Evolutionary conservation across 2,113 vertebrate species (phyloP), one percentile per base, ranked within the genome.

Genomic region (Empidonax alnorum): DNA sequence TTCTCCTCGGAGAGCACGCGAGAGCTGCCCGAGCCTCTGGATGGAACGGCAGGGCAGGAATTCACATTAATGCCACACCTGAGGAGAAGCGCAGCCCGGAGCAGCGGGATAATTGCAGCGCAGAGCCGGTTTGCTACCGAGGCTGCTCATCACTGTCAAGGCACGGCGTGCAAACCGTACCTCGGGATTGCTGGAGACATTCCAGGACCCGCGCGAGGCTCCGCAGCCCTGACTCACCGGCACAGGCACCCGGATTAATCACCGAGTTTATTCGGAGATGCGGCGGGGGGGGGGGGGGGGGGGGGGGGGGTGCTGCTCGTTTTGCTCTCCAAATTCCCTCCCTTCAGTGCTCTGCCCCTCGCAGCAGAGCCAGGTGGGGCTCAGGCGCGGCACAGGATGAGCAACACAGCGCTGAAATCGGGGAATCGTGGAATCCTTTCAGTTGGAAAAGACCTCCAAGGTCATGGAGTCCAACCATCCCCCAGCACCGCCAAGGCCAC

Each of bases 31-130:
- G 72, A 75, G 93, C 89, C 94, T 68, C 73, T 31, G 74, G 69
- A 83, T 81, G 72, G 75, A 95, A 76, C 56, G 84, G 89, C 75
- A 24, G 67, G 61, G 94, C 94, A 47, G 46, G 97, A 98, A 98
- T 98, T 97, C 98, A 98, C 97, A 96, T 96, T 97, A 97, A 98
- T 97, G 97, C 97, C 97, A 62, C 81, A 96, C 81, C 94, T 67
- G 62, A 58, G 87, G 89, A 93, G 95, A 86, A 11, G 87, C 58
- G 69, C 62, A 53, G 37, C 81, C 81, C 83, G 35, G 66, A 83
- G 69, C 76, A 35, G 44, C 1, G 59, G 71, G 92, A 93, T 91
- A 69, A 69, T 33, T n/a, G 74, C 84, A 79, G 82, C 73, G 27
- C 37, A 41, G 83, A 35, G 79, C 72, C 96, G 79, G 22, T 19